Evolutionary conservation across 2,888 invertebrate species (phyloP), one percentile per base, ranked within the genome.

Genomic region (Apotomis turbidana): DNA sequence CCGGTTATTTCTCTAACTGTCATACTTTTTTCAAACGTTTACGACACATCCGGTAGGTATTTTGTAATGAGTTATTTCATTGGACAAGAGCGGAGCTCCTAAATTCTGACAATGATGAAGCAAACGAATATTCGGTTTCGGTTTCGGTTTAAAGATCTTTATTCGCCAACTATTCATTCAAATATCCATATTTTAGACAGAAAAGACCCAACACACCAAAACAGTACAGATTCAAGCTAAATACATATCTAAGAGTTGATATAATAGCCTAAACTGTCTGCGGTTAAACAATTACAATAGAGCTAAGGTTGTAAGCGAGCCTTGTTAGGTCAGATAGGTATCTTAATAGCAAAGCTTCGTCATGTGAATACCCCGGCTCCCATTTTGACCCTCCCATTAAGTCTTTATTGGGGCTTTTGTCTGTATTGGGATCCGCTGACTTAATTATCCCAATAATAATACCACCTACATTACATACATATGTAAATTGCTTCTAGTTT

Each of bases 371-470:
- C 54, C 54, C 55, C 49, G 55, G 60, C 67, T 55, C 60, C 67
- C 71, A 67, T 71, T 67, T 57, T 57, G 67, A 61, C 55, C 61
- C 61, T 71, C 71, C 71, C 66, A 67, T 66, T 61, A 61, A 61
- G 55, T 67, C 67, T 71, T 55, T 61, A 66, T 66, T 55, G 36
- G 66, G 60, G n/a, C 46, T 66, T 55, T 60, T 38, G 15, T 66
- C 54, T 49, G 55, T 67, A 67, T 71, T 60, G 59, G 38, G 55
- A 61, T 66, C 52, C 27, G n/a, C 64, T 9, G 38, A 60, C n/a
- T 46, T 55, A 61, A 51, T 67, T 57, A 27, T 52, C 5, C 49
- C 5, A 38, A 8, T 70, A 44, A 63, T 58, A 63, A n/a, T 46
- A 52, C 9, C 3, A 41, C 13, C 13, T 55, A 49, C 12, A 44